Percentiles rank a stretch among this genome's conserved stretches.
Conservation (phyloP, 1,140 invertebrate species). For the Papilio polytes region DNA sequence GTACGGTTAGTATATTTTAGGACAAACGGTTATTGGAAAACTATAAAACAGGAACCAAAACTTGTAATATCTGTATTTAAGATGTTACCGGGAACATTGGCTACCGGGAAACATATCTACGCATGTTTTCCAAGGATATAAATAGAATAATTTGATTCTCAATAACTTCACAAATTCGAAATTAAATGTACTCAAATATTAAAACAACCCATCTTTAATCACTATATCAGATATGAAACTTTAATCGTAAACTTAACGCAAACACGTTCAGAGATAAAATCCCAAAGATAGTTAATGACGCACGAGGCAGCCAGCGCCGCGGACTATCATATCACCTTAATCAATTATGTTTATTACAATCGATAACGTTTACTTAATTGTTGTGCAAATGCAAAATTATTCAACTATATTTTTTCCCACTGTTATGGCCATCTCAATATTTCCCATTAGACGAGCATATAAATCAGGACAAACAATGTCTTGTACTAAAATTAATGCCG, state of each 20-base stretch:
- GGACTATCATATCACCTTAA: neutral
- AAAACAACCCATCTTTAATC: neutral
- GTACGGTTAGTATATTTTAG: no score
- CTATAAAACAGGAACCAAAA: no score
- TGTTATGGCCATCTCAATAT: neutral
- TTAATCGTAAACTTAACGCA: conserved; percentile 12
- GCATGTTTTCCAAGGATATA: no score
- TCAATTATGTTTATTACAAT: neutral
- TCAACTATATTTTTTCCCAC: neutral
- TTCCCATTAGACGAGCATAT: neutral
- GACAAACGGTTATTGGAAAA: no score
- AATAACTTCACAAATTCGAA: no score
- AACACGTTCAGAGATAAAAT: conserved; percentile 15
- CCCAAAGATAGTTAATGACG: conserved; percentile 11
- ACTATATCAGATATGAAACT: neutral
- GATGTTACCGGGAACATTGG: no score
- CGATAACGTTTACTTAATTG: neutral
- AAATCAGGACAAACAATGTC: neutral
- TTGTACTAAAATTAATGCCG: neutral
- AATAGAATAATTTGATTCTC: no score
- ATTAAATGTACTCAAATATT: neutral
- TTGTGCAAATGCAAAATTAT: neutral
- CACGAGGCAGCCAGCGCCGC: neutral
- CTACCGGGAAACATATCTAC: no score
- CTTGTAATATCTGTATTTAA: no score